A percentile compares a stretch with the other conserved stretches of the same genome.
Evolutionary conservation across 1,140 invertebrate genomes (phyloP).

Genomic region (Drosophila aff.): DNA sequence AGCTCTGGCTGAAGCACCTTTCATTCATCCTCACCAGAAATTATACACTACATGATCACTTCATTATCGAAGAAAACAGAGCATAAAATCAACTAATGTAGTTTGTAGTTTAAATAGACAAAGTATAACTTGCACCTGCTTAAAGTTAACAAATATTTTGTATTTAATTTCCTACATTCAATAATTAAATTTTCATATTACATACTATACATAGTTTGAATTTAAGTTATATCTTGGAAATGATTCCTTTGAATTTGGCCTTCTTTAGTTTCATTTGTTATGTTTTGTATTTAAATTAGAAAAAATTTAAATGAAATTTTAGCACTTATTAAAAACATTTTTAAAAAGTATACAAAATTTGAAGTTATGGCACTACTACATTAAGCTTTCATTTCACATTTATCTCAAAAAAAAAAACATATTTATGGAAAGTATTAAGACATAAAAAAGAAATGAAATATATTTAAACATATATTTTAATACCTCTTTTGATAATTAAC

Average conservation of each 20-base stretch:
- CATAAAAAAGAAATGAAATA: background rate
- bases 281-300: no score
- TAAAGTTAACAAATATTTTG: no score
- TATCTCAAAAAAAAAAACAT: background rate
- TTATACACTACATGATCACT: background rate
- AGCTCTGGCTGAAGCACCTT: constrained; percentile 16
- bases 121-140: background rate
- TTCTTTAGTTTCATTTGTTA: no score
- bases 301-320: no score
- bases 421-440: background rate
- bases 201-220: background rate
- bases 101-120: background rate
- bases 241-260: background rate
- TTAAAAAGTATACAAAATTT: no score
- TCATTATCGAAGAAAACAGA: background rate
- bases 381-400: background rate
- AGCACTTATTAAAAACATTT: no score
- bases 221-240: background rate
- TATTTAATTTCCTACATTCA: background rate
- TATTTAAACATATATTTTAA: no score
- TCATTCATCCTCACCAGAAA: constrained; percentile 5
- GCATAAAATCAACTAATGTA: background rate
- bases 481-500: background rate
- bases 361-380: background rate
- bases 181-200: background rate